Evolutionary conservation across 2,888 invertebrate species (phyloP).

Genomic region (Limnephilus auricula): DNA sequence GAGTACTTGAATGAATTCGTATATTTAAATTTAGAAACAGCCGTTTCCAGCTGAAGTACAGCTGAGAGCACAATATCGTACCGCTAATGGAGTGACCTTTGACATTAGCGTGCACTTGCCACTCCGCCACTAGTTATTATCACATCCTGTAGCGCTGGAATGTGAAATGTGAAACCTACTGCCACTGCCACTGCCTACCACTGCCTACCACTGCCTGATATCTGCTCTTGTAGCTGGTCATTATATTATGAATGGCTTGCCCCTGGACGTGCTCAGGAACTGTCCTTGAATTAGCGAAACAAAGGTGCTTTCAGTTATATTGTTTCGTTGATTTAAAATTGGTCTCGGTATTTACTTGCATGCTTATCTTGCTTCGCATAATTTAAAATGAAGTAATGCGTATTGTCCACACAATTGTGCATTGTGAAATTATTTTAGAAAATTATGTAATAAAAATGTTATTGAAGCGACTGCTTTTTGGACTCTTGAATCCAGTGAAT

Average conservation of each 20-base stretch:
- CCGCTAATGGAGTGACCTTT: constrained; percentile 23
- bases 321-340: not conserved
- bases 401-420: not conserved
- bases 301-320: not conserved
- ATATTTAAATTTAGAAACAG: not conserved
- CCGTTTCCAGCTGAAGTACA: not conserved
- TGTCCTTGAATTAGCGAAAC: constrained; percentile 2
- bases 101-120: constrained; percentile 48
- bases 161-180: constrained; percentile 10
- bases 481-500: too few relatives aligned
- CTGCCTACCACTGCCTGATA: not conserved
- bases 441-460: not conserved
- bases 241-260: not conserved
- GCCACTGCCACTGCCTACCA: not conserved
- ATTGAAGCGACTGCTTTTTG: not conserved
- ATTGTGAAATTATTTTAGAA: not conserved
- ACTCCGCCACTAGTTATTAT: constrained; percentile 29
- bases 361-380: not conserved
- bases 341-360: not conserved
- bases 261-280: not conserved
- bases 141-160: constrained; percentile 45
- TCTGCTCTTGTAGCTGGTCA: not conserved
- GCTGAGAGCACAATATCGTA: not conserved
- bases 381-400: not conserved
- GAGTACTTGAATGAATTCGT: not conserved